These are phyloP conservation scores for Diphyllodes magnificus DNA, from an alignment of 2,113 vertebrate genomes.

Conservation along the genomic window DNA sequence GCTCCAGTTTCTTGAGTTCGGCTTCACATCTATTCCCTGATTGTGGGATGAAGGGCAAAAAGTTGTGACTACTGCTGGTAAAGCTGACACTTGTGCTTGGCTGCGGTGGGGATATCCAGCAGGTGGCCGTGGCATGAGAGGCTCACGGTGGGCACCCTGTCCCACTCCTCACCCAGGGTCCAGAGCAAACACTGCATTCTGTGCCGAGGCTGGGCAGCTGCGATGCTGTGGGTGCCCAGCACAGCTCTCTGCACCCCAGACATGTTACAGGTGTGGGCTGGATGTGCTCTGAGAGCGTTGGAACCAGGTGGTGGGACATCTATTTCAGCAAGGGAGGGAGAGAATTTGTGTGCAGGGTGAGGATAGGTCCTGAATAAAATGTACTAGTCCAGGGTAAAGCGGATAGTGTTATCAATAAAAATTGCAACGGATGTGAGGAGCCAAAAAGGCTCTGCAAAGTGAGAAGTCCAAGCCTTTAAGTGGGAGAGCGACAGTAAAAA, in stretches of 20 bases:
- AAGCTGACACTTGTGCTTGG: rapidly evolving
- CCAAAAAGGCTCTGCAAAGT: background rate
- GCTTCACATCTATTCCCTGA: background rate
- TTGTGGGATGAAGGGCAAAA: background rate
- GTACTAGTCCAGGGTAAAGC: background rate
- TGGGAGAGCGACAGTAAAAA: background rate
- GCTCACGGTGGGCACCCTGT: background rate
- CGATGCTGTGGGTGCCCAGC: background rate
- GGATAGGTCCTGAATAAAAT: background rate
- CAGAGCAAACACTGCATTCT: rapidly evolving
- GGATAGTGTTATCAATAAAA: background rate
- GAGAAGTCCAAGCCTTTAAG: background rate
- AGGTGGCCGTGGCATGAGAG: rapidly evolving
- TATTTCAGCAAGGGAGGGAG: background rate
- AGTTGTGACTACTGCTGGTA: background rate
- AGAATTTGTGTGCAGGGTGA: background rate
- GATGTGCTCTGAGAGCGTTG: rapidly evolving
- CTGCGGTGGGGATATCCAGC: background rate
- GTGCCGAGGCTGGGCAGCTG: background rate
- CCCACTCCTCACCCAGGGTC: background rate
- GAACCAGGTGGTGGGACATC: background rate
- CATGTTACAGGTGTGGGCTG: rapidly evolving
- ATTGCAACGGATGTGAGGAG: background rate
- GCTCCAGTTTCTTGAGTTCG: background rate
- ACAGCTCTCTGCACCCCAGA: background rate